Percentiles rank a stretch among this genome's conserved stretches.
Evolutionary conservation across 2,113 vertebrate genomes (phyloP).

Genomic region (Gobius niger): DNA sequence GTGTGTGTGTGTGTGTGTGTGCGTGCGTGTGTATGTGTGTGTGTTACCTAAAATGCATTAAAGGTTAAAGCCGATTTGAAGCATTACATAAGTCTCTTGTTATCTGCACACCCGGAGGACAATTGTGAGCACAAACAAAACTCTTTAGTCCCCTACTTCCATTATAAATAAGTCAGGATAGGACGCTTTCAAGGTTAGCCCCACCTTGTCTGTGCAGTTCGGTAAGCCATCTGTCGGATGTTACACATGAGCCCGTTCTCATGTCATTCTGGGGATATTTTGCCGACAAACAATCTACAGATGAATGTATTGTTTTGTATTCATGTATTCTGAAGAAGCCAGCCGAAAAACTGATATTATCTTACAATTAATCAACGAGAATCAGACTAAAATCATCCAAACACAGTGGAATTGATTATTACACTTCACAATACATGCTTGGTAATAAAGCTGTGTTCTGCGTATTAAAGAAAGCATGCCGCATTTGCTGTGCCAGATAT

Average conservation of each 20-base stretch:
- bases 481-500: too few species aligned
- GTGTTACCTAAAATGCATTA: slow-evolving; percentile 14
- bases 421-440: too few species aligned
- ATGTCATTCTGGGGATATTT: neutral
- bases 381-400: too few species aligned
- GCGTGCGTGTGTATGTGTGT: neutral
- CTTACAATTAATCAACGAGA: too few species aligned
- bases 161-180: slow-evolving; percentile 37
- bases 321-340: too few species aligned
- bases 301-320: too few species aligned
- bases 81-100: slow-evolving; percentile 48
- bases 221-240: slow-evolving; percentile 64
- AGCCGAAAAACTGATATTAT: too few species aligned
- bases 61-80: slow-evolving; percentile 31
- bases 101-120: slow-evolving; percentile 38
- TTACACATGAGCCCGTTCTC: slow-evolving; percentile 15
- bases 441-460: too few species aligned
- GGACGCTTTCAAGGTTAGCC: slow-evolving; percentile 46
- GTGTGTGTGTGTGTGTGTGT: neutral
- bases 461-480: too few species aligned
- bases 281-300: neutral
- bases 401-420: too few species aligned
- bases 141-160: slow-evolving; percentile 30
- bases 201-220: slow-evolving; percentile 39
- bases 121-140: slow-evolving; percentile 29